Evolutionary conservation across 2,888 invertebrate genomes (phyloP).

Genomic region (Hyalella azteca): DNA sequence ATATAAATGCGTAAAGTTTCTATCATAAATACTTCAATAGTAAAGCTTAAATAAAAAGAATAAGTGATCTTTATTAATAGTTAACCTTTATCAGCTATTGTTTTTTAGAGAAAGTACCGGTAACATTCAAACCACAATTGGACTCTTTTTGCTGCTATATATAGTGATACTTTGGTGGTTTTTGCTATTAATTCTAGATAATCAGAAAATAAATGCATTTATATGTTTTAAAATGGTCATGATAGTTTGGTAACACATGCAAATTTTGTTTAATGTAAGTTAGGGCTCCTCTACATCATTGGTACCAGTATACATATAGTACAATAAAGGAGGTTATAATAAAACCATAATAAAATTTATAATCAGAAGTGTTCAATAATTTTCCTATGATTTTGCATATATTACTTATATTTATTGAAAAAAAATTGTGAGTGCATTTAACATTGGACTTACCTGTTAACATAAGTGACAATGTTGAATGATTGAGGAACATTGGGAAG

Average conservation of each 20-base stretch:
- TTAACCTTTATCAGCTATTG: not conserved
- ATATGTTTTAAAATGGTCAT: too few species aligned
- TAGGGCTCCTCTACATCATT: not conserved
- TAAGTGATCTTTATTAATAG: not conserved
- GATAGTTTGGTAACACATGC: too few species aligned
- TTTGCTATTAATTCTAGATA: not conserved
- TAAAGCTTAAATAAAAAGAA: too few species aligned
- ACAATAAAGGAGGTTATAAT: not conserved
- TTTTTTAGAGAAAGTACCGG: not conserved
- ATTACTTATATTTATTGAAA: not conserved
- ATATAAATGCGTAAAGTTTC: not conserved
- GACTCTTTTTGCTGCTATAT: not conserved
- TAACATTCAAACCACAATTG: not conserved
- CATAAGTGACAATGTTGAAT: constrained; percentile 2
- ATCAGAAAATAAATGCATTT: too few species aligned
- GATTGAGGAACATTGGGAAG: not conserved
- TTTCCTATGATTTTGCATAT: not conserved
- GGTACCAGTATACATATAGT: not conserved
- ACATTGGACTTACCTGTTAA: constrained; percentile 8
- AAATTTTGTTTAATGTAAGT: not conserved
- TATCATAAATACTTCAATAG: too few species aligned
- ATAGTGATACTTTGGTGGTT: not conserved
- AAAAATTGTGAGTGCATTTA: too few species aligned
- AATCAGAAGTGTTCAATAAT: not conserved
- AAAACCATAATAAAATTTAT: not conserved